These are phyloP conservation scores for Ageneiosus marmoratus DNA, from an alignment of 2,113 vertebrate species.

Conservation along the genomic window DNA sequence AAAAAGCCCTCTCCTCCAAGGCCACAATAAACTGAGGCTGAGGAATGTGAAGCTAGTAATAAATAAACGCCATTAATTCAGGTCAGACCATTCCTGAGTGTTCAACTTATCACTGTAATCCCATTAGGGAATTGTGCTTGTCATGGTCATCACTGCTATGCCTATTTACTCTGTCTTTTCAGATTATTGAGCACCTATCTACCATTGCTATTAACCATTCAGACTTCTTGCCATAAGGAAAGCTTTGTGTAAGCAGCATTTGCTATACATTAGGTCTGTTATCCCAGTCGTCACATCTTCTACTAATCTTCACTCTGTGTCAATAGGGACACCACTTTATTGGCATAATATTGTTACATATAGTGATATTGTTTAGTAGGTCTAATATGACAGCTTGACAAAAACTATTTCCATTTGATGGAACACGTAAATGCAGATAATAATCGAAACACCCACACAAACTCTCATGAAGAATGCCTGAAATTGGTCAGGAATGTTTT, in stretches of 20 bases:
- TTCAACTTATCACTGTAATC: constrained; percentile 7
- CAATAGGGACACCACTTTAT: background rate
- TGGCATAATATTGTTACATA: background rate
- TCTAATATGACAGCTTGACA: background rate
- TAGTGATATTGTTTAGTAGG: background rate
- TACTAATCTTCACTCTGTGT: background rate
- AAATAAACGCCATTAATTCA: constrained; percentile 7
- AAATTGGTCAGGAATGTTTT: background rate
- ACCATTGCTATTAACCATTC: background rate
- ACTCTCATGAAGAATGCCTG: background rate
- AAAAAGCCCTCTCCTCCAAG: constrained; percentile 10
- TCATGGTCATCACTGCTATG: background rate
- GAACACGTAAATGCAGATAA: background rate
- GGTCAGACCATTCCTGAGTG: background rate
- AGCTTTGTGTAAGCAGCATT: no score
- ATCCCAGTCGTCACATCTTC: background rate
- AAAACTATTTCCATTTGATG: background rate
- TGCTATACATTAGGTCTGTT: background rate
- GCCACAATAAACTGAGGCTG: background rate
- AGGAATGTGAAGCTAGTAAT: background rate
- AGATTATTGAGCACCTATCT: background rate
- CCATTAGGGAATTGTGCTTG: background rate
- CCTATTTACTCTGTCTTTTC: background rate
- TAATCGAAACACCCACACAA: background rate
- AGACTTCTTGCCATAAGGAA: background rate